Percentiles rank a stretch among this genome's conserved stretches.
Conservation (phyloP, 2,888 invertebrate species). For the Andrena praecox region DNA sequence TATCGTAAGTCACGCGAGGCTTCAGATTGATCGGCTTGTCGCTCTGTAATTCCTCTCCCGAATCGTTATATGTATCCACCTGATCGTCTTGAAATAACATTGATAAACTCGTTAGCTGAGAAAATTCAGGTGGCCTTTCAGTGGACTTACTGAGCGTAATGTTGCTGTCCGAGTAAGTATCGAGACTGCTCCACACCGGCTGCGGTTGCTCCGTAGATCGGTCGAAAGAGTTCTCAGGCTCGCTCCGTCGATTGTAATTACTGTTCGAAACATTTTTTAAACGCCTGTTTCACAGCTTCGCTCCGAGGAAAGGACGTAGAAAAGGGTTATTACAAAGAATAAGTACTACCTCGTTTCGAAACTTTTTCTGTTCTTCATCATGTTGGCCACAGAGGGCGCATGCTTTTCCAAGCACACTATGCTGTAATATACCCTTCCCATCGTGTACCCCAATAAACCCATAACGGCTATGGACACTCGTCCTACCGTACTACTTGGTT, state of each 20-base stretch:
- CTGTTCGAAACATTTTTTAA: not conserved
- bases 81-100: constrained; percentile 19
- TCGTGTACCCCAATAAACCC: rapidly evolving
- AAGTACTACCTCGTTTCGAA: not conserved
- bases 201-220: not conserved
- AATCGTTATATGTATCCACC: not conserved
- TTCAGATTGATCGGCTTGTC: constrained; percentile 2
- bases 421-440: not conserved
- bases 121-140: not conserved
- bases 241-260: not conserved
- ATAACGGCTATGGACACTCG: rapidly evolving
- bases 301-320: too few species aligned
- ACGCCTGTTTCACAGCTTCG: not conserved
- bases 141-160: not conserved
- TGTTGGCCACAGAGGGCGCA: not conserved
- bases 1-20: constrained; percentile 47
- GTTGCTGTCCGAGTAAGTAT: not conserved
- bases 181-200: not conserved
- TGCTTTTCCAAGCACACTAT: not conserved
- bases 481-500: not conserved
- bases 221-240: too few species aligned
- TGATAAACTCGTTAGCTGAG: not conserved
- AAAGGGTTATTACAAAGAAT: not conserved
- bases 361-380: not conserved
- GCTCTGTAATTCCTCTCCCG: not conserved